Evolutionary conservation across 2,797 vertebrate genomes (phyloP), one percentile per base, ranked within the genome.

Genomic region (Chelon auratus): DNA sequence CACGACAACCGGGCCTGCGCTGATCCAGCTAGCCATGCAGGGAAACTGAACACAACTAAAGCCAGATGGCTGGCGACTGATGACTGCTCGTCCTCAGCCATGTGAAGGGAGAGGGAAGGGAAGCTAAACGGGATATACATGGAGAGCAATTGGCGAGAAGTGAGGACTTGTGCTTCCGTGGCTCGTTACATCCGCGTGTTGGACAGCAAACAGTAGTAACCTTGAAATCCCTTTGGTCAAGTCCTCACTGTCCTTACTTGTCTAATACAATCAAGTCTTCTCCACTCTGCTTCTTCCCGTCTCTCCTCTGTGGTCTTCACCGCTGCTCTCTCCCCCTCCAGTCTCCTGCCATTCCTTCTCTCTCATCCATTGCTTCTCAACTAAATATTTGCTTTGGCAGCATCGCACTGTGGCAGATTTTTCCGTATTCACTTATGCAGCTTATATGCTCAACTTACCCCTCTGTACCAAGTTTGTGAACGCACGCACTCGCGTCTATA

Each of bases 311-410:
- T 48, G 53, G 53, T 69, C 70, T 42, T 68, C 52, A 66, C 55
- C 66, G 60, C 73, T 70, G 43, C 80, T 75, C 81, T 81, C 68
- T 77, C 70, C 56, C 61, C 53, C 67, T 53, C 42, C 72, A 68
- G 83, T 70, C 18, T 61, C 12, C 62, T 79, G 55, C 72, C 72
- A 72, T 77, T 83, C 53, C 9, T 81, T 83, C 68, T 37, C 62
- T 68, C 66, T 87, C 83, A 76, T 90, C 84, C 70, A 91, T 89
- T 87, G 77, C 60, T 55, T 64, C 62, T 73, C 64, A 56, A 80
- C 72, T 80, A 89, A 91, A 90, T 84, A 87, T 92, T 92, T 90
- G 83, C 77, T 87, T 87, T 90, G 89, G 91, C 91, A 78, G 77
- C n/a, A 68, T 76, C 36, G 26, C 22, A 43, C 76, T 54, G 26